These are phyloP conservation scores for Drosophila erecta DNA, from an alignment of 1,140 invertebrate species.

Conservation along the genomic window DNA sequence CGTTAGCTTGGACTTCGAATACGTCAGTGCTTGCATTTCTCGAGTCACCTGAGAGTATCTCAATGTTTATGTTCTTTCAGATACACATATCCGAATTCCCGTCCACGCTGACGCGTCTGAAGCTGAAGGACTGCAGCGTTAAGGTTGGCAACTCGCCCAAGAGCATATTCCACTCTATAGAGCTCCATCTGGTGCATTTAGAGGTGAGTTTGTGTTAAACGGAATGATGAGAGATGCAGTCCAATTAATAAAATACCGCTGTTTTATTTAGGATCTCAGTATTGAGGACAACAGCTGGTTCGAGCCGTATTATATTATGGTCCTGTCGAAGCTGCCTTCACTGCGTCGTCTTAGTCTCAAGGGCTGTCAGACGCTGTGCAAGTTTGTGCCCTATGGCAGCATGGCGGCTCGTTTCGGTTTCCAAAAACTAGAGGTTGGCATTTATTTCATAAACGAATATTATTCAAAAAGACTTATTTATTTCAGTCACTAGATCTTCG, in stretches of 20 bases:
- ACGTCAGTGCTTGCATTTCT: constrained; percentile 66
- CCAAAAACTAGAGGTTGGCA: constrained; percentile 86
- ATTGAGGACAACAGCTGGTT: constrained; percentile 90
- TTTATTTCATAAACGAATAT: not conserved
- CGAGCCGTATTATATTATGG: constrained; percentile 88
- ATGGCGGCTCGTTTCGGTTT: constrained; percentile 91
- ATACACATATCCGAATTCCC: constrained; percentile 87
- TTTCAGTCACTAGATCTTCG: constrained; percentile 87
- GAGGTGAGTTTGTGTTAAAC: constrained; percentile 84
- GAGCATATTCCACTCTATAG: constrained; percentile 86
- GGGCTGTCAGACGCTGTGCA: constrained; percentile 87
- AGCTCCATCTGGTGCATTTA: constrained; percentile 86
- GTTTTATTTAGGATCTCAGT: constrained; percentile 86
- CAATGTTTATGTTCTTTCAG: constrained; percentile 50
- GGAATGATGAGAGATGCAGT: not conserved
- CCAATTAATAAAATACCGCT: not conserved
- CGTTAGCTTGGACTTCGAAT: constrained; percentile 85
- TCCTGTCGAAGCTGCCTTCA: constrained; percentile 88
- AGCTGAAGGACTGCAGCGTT: constrained; percentile 86
- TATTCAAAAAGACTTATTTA: too few species aligned
- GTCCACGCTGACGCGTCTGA: constrained; percentile 85
- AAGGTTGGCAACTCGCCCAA: constrained; percentile 85
- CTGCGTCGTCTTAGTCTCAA: constrained; percentile 87
- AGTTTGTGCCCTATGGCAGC: constrained; percentile 91
- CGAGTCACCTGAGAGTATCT: too few species aligned